A percentile compares a stretch with the other conserved stretches of the same genome.
Evolutionary conservation across 2,797 vertebrate genomes (phyloP).

Genomic region (Phrynocephalus vlangalii): DNA sequence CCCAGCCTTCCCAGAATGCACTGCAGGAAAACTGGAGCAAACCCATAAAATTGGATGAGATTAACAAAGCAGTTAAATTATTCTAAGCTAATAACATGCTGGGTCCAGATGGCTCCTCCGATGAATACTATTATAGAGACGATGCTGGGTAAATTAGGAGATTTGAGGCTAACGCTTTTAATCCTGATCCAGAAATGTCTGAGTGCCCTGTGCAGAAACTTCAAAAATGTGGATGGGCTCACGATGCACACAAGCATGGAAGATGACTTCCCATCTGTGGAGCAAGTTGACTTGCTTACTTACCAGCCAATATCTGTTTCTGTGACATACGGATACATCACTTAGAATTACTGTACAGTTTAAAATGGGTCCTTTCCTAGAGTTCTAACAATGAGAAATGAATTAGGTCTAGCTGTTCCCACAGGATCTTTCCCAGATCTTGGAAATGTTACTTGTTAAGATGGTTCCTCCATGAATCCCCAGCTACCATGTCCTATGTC

Average conservation of each 20-base stretch:
- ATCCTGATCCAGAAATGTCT: constrained; percentile 50
- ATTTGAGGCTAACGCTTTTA: constrained; percentile 59
- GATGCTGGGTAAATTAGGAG: constrained; percentile 71
- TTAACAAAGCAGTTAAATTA: constrained; percentile 70
- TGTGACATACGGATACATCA: background rate
- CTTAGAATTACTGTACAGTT: background rate
- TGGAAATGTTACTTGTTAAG: no score
- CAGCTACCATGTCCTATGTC: no score
- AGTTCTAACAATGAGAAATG: background rate
- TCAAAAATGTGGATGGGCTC: background rate
- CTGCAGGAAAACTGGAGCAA: constrained; percentile 39
- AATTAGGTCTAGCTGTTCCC: background rate
- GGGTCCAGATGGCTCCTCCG: constrained; percentile 68
- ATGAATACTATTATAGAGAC: constrained; percentile 67
- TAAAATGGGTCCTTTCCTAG: background rate
- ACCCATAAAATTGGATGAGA: constrained; percentile 68
- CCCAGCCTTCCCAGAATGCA: constrained; percentile 48
- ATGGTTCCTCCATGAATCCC: no score
- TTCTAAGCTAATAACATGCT: constrained; percentile 73
- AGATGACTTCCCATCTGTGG: background rate
- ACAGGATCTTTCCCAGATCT: background rate
- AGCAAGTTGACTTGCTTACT: background rate
- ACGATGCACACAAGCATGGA: background rate
- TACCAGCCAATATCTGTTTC: background rate
- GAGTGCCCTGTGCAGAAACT: background rate